Conservation (phyloP, 2,113 vertebrate species). For the Eudyptes chrysolophus region DNA sequence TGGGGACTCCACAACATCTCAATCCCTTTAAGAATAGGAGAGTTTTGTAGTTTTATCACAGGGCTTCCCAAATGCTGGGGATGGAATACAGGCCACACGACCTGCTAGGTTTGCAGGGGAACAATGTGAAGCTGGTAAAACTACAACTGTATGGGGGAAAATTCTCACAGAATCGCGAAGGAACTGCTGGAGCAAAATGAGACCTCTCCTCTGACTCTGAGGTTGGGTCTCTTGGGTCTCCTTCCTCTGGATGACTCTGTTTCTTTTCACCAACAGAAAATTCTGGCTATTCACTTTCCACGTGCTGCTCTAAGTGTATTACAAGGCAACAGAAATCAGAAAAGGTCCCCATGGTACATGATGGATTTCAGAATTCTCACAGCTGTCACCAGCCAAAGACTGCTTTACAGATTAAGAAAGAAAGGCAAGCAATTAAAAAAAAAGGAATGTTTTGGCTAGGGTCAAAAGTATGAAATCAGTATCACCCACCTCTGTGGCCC, state of each 20-base stretch:
- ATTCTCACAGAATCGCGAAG: background rate
- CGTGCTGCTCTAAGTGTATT: constrained; percentile 29
- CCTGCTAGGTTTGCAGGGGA: background rate
- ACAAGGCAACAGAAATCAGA: constrained; percentile 40
- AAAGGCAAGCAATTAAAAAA: background rate
- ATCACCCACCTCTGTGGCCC: background rate
- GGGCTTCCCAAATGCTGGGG: background rate
- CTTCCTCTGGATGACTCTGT: constrained; percentile 33
- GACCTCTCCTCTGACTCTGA: constrained; percentile 15
- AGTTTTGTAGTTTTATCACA: background rate
- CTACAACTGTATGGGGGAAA: background rate
- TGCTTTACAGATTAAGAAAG: constrained; percentile 52
- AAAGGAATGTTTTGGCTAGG: background rate
- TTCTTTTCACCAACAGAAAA: constrained; percentile 63
- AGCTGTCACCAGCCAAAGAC: constrained; percentile 41
- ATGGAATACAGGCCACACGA: background rate
- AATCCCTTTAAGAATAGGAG: background rate
- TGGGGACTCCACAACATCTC: background rate
- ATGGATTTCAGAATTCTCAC: constrained; percentile 41
- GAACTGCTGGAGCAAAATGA: background rate
- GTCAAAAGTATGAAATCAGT: background rate
- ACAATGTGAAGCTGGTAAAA: background rate
- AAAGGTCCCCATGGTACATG: background rate
- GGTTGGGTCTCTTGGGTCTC: constrained; percentile 40
- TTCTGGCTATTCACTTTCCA: constrained; percentile 13